Percentiles rank a stretch among this genome's conserved stretches.
phyloP scores from a whole-genome alignment of 2,797 vertebrate species.

The Crocodylus rhombifer region DNA sequence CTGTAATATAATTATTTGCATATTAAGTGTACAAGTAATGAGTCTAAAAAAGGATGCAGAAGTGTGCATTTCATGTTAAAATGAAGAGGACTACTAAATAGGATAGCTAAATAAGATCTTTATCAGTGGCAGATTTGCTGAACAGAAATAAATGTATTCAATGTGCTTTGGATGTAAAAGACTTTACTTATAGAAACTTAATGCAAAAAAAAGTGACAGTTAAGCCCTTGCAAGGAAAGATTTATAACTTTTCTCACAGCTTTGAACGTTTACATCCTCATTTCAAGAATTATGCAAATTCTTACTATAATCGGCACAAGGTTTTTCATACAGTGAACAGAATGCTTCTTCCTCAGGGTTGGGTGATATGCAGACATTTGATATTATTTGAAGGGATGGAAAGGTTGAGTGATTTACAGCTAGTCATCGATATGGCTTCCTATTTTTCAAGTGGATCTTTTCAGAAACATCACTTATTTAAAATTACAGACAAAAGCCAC shows the following conservation, averaged over 20 bases:
- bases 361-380: too few relatives aligned
- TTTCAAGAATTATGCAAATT: background rate
- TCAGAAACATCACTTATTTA: too few relatives aligned
- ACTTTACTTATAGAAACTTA: conserved; percentile 23
- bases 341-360: too few relatives aligned
- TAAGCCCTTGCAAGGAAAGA: background rate
- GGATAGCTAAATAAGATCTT: conserved; percentile 26
- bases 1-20: conserved; percentile 55
- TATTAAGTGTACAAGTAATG: conserved; percentile 25
- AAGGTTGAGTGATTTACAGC: too few relatives aligned
- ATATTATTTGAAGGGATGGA: too few relatives aligned
- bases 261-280: background rate
- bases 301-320: too few relatives aligned
- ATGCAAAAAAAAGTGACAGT: conserved; percentile 15
- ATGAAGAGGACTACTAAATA: conserved; percentile 35
- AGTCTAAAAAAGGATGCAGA: conserved; percentile 41
- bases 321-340: too few relatives aligned
- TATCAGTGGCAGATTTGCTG: background rate
- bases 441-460: too few relatives aligned
- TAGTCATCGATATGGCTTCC: too few relatives aligned
- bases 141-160: conserved; percentile 34
- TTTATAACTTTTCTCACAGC: background rate
- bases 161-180: conserved; percentile 18
- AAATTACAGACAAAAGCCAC: too few relatives aligned
- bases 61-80: conserved; percentile 37